Evolutionary conservation across 2,888 invertebrate species (phyloP), one percentile per base, ranked within the genome.

Genomic region (Adela reaumurella): DNA sequence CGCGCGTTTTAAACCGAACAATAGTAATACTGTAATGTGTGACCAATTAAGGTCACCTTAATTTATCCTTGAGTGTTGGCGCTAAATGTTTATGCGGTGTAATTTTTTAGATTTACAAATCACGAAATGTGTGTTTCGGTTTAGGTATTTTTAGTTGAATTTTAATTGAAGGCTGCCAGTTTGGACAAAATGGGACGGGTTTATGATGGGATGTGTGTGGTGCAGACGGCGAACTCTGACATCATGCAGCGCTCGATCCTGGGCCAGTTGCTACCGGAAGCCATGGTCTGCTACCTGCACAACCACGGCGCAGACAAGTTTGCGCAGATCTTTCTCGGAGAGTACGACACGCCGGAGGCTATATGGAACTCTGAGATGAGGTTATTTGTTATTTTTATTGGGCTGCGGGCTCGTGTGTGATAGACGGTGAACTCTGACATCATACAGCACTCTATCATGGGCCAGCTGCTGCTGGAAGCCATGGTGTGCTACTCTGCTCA

Each of bases 301-400:
- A 97, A 99, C 70, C 97, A 99, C 64, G 97, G 97, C 1, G 86
- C 97, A 0, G 98, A 98, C 54, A 97, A 96, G 67, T 99, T 99
- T 73, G 96, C 99, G 0, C 95, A 99, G 74, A 96, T 95, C 60
- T 95, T 92, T 73, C 81, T 97, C 17, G 98, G 98, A 1, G 99
- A 99, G 76, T 99, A 94, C 79, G 98, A 99, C 71, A 99, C 98
- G 6, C 99, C 99, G 0, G 99, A 99, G 76, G 97, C 97, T 0
- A 99, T 99, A 55, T 99, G 99, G 99, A 98, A 94, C 67, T 86
- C 90, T 0, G 96, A 97, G 74, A 99, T 99, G 98, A 87, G 92
- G 89, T 87, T 57, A 52, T 45, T 14, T 18, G 3, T 43, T 17
- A 24, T 24, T 6, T 24, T 24, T n/a, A n/a, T n/a, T n/a, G n/a